Evolutionary conservation across 2,113 vertebrate species (phyloP), one percentile per base, ranked within the genome.

Genomic region (Grammatotria lemairii): DNA sequence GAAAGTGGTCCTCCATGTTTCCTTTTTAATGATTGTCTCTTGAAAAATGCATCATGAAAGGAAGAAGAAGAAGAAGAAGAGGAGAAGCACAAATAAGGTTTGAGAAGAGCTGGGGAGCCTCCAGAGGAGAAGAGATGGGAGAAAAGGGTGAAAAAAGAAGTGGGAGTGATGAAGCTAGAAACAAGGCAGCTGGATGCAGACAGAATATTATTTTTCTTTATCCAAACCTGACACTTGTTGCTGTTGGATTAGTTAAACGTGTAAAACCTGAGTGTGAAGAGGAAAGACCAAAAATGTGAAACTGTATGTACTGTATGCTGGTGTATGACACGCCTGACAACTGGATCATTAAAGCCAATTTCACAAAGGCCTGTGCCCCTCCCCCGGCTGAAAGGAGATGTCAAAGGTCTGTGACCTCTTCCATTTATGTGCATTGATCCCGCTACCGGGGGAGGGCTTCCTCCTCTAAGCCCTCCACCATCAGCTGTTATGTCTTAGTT

Each of bases 371-470:
- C 87, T 35, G 28, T 26, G 60, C 90, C 91, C 93, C 89, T 94
- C 94, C 95, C 96, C 95, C 93, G 4, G 80, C 90, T 93, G 92
- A 95, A 95, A 93, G 92, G 84, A 95, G 95, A 96, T 95, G 96
- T 96, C 96, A 96, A 95, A 96, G 96, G 96, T 96, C 96, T 89
- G 84, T 94, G 96, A 96, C 96, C 96, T 94, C 92, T 96, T 94
- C 90, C 96, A 95, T 96, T 96, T 95, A 95, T 94, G 95, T 93
- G 94, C 94, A 96, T 96, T 96, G 96, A 97, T 96, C 93, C 92
- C 38, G 87, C 92, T 81, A 89, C 86, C 47, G 91, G 95, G 91
- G 96, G 96, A 82, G 93, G 89, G 80, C 65, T 85, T 87, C 82
- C 73, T 93, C 83, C 94, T 92, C 82, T 85, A 91, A 92, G 68